Conservation (phyloP, 2,113 vertebrate species). For the Paradoxurus hermaphroditus region DNA sequence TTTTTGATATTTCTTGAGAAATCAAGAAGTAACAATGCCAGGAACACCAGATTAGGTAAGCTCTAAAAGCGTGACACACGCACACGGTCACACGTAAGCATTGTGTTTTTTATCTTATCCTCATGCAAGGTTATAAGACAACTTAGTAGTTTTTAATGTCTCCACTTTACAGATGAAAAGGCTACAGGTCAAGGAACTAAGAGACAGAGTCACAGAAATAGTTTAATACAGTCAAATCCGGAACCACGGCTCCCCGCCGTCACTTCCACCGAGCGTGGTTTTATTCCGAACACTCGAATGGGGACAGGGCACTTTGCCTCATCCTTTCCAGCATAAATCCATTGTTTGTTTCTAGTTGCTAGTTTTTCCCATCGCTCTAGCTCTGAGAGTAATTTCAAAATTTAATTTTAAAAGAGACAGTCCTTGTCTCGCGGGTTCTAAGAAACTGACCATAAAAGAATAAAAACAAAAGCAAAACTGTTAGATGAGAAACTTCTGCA, state of each 20-base stretch:
- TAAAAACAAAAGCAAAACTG: background rate
- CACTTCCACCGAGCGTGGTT: fast-evolving
- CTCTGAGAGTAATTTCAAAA: slow-evolving; percentile 5
- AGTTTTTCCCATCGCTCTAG: background rate
- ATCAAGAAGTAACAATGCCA: background rate
- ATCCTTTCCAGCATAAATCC: background rate
- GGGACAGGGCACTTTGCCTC: fast-evolving
- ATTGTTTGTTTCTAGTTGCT: background rate
- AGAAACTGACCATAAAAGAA: background rate
- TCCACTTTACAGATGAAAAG: background rate
- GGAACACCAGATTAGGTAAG: fast-evolving
- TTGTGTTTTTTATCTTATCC: background rate
- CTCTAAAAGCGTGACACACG: fast-evolving
- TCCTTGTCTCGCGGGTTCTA: background rate
- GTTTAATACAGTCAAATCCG: fast-evolving
- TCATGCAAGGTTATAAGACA: too few relatives aligned
- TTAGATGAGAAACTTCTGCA: background rate
- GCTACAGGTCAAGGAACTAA: background rate
- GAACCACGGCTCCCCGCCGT: fast-evolving
- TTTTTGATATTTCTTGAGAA: background rate
- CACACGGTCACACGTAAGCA: background rate
- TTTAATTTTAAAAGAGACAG: slow-evolving; percentile 32
- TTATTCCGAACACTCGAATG: background rate
- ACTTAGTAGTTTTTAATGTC: background rate
- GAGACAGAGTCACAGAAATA: background rate